phyloP scores from a whole-genome alignment of 2,888 invertebrate genomes.

The Lasioglossum vierecki region DNA sequence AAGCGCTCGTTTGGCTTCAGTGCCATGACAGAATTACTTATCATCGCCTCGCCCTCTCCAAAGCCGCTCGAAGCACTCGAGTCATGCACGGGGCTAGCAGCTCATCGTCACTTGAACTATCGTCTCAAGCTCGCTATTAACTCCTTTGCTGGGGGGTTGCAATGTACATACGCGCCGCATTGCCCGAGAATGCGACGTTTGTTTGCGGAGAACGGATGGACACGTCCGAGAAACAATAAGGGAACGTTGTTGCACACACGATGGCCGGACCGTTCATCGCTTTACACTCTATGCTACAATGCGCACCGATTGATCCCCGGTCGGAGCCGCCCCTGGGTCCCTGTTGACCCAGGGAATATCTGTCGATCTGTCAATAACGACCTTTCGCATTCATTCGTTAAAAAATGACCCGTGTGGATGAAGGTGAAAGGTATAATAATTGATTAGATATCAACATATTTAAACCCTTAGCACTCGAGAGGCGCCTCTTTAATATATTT shows the following conservation, averaged over 20 bases:
- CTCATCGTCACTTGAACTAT: conserved; percentile 9
- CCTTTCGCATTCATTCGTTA: no score
- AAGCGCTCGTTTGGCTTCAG: conserved; percentile 32
- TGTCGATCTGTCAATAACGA: neutral
- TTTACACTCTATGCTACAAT: neutral
- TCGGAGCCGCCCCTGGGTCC: neutral
- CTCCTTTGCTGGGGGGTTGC: conserved; percentile 14
- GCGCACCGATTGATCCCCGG: neutral
- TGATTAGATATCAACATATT: no score
- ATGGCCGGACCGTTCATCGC: neutral
- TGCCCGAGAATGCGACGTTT: conserved; percentile 18
- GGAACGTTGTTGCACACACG: conserved; percentile 10
- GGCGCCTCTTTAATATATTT: no score
- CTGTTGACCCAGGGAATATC: neutral
- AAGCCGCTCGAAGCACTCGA: neutral
- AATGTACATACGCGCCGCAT: neutral
- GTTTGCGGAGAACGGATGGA: conserved; percentile 8
- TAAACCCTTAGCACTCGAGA: no score
- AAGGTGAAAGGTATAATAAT: no score
- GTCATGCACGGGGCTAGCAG: conserved; percentile 29
- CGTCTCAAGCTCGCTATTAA: conserved; percentile 40
- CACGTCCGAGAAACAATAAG: conserved; percentile 17
- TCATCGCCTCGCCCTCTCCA: conserved; percentile 29
- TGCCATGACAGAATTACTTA: conserved; percentile 40
- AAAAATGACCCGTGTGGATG: no score